These are phyloP conservation scores for Holothuria glaberrima DNA, from an alignment of 35 echinoderm and acorn worm species.

Conservation along the genomic window DNA sequence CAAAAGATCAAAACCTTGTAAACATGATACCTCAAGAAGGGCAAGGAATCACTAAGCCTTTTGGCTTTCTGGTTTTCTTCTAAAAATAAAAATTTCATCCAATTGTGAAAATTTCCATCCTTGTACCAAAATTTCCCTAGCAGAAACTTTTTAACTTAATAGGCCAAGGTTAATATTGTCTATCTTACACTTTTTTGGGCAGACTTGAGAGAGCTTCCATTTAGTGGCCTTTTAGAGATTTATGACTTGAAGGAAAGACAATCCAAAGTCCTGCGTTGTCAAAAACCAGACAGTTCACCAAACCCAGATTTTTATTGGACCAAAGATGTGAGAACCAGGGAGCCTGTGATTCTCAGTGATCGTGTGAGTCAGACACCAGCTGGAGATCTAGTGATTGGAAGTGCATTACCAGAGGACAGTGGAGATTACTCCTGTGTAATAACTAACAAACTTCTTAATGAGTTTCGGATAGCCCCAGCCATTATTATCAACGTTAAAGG, in stretches of 20 bases:
- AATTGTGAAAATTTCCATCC: no score
- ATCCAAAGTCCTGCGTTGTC: conserved; percentile 17
- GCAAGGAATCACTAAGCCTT: no score
- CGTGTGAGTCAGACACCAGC: conserved; percentile 15
- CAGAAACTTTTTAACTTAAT: no score
- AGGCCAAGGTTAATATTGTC: no score
- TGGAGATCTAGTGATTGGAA: conserved; percentile 22
- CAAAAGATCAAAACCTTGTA: no score
- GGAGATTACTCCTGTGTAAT: conserved; percentile 30
- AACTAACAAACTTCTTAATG: background rate
- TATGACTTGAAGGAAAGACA: conserved; percentile 7
- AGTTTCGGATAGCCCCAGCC: background rate
- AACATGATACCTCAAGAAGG: no score
- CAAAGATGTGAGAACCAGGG: background rate
- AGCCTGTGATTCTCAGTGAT: conserved; percentile 18
- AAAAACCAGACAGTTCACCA: conserved; percentile 14
- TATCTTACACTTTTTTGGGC: background rate
- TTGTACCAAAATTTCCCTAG: no score
- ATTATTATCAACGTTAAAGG: conserved; percentile 34
- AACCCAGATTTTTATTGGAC: conserved; percentile 26
- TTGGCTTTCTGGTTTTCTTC: no score
- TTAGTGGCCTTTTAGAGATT: conserved; percentile 12
- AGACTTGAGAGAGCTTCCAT: conserved; percentile 7
- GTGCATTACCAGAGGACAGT: background rate
- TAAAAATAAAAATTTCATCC: no score